These are phyloP conservation scores for Catharus minimus DNA, from an alignment of 2,113 vertebrate genomes.

Conservation along the genomic window DNA sequence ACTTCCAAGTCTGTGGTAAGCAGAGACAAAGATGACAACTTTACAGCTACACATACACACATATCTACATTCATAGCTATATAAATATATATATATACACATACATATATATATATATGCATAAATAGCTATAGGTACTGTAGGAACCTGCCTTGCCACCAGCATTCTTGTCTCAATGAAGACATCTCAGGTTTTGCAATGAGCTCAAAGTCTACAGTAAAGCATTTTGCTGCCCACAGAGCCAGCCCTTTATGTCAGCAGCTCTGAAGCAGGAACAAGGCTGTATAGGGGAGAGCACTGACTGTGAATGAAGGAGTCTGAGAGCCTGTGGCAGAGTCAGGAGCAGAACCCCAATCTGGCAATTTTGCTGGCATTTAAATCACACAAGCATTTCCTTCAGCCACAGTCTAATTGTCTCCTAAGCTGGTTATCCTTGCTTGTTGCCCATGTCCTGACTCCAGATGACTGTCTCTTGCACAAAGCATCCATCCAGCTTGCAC, in stretches of 20 bases:
- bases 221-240: background rate
- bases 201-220: background rate
- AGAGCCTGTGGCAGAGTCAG: background rate
- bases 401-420: background rate
- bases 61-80: background rate
- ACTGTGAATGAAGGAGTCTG: background rate
- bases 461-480: background rate
- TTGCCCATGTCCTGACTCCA: background rate
- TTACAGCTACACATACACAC: background rate
- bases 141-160: background rate
- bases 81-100: background rate
- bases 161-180: background rate
- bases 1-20: background rate
- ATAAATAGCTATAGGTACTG: background rate
- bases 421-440: constrained; percentile 12
- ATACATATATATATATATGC: background rate
- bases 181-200: background rate
- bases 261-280: background rate
- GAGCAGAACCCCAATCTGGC: background rate
- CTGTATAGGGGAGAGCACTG: background rate
- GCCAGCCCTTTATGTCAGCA: background rate
- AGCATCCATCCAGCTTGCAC: background rate
- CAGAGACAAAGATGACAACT: background rate
- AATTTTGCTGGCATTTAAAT: background rate
- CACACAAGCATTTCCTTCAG: background rate